phyloP scores from a whole-genome alignment of 2,113 vertebrate genomes.

The Cyprinus carpio region DNA sequence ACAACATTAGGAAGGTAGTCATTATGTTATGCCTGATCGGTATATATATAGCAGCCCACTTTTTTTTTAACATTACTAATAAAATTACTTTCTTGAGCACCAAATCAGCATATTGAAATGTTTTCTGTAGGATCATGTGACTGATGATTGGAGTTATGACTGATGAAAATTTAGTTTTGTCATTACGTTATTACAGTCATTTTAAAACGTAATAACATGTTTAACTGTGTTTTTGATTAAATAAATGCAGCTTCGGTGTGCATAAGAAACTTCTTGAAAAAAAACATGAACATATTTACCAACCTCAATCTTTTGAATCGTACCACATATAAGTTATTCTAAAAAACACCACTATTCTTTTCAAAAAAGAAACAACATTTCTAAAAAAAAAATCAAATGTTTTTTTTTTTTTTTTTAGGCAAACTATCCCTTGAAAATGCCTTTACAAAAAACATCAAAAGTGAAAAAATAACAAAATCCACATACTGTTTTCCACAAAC shows the following conservation, averaged over 20 bases:
- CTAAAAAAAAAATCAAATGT: too few species aligned
- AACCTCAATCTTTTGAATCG: neutral
- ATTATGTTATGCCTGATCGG: too few species aligned
- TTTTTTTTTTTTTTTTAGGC: neutral
- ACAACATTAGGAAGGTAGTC: too few species aligned
- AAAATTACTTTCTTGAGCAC: too few species aligned
- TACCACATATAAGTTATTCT: neutral
- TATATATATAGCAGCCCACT: too few species aligned
- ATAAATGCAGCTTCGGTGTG: neutral
- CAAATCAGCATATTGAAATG: too few species aligned
- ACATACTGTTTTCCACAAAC: neutral
- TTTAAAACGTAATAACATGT: neutral
- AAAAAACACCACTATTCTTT: neutral
- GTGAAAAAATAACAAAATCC: neutral
- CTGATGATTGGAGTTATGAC: too few species aligned
- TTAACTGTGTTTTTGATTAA: neutral
- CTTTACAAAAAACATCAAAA: neutral
- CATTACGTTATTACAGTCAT: neutral
- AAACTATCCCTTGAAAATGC: neutral
- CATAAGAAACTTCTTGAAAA: neutral
- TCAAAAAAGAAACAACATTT: too few species aligned
- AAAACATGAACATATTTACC: neutral
- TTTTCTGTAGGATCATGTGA: too few species aligned
- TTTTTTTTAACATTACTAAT: too few species aligned
- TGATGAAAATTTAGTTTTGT: neutral